phyloP scores from a whole-genome alignment of 1,140 invertebrate species.

The Drosophila funebris region DNA sequence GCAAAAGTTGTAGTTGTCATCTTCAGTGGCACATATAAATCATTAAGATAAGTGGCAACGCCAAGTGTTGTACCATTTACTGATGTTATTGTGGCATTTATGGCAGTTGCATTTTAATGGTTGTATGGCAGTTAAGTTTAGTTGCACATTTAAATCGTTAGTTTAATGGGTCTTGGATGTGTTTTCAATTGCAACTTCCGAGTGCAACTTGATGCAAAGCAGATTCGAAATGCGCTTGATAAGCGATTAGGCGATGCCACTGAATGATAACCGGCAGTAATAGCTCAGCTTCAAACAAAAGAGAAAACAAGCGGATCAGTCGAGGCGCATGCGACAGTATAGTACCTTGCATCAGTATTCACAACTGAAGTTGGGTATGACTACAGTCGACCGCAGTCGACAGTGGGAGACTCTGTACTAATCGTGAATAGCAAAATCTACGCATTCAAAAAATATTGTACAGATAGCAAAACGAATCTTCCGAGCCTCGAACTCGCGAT shows the following conservation, averaged over 20 bases:
- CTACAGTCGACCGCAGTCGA: too few species aligned
- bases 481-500: too few species aligned
- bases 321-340: too few species aligned
- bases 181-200: slow-evolving; percentile 32
- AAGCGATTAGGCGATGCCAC: slow-evolving; percentile 45
- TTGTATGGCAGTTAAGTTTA: slow-evolving; percentile 11
- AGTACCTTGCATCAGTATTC: too few species aligned
- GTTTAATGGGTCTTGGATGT: slow-evolving; percentile 50
- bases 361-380: too few species aligned
- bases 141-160: slow-evolving; percentile 13
- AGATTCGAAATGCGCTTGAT: slow-evolving; percentile 24
- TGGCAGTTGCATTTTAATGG: slow-evolving; percentile 28
- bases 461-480: too few species aligned
- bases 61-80: slow-evolving; percentile 30
- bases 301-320: not conserved
- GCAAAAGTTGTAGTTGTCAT: slow-evolving; percentile 34
- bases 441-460: too few species aligned
- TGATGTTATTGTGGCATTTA: slow-evolving; percentile 22
- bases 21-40: slow-evolving; percentile 68
- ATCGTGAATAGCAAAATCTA: too few species aligned
- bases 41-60: slow-evolving; percentile 66
- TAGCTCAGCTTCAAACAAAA: slow-evolving; percentile 44
- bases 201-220: slow-evolving; percentile 20
- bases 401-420: too few species aligned
- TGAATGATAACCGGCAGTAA: slow-evolving; percentile 51